A percentile compares a stretch with the other conserved stretches of the same genome.
phyloP scores from a whole-genome alignment of 2,888 invertebrate genomes.

The Stictocephala bisonia region DNA sequence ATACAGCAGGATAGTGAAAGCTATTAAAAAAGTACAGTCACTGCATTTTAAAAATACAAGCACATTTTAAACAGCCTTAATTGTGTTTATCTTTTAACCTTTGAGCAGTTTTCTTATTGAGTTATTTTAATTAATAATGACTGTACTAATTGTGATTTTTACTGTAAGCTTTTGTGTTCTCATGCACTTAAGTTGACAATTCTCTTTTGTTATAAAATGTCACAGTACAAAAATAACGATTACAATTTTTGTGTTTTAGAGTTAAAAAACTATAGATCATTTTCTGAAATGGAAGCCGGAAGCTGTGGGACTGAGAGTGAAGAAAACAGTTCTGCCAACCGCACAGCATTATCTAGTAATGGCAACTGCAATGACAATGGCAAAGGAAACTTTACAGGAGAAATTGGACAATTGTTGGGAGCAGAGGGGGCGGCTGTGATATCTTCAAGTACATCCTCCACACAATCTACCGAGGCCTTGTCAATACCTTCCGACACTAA shows the following conservation, averaged over 20 bases:
- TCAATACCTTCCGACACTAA: conserved; percentile 9
- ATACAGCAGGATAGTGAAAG: not conserved
- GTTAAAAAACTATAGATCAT: conserved; percentile 12
- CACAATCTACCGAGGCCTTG: conserved; percentile 5
- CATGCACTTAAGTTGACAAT: no score
- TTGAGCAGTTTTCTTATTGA: no score
- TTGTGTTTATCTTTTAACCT: no score
- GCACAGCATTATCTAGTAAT: conserved; percentile 15
- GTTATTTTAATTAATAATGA: no score
- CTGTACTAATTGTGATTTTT: not conserved
- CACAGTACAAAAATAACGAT: no score
- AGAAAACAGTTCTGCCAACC: not conserved
- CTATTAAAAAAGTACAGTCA: not conserved
- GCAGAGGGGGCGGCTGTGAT: not conserved
- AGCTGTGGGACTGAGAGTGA: conserved; percentile 11
- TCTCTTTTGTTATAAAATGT: no score
- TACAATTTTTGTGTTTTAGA: not conserved
- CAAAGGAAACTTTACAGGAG: not conserved
- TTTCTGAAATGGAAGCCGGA: conserved; percentile 6
- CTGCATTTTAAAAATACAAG: no score
- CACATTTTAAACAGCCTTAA: no score
- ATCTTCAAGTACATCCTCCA: not conserved
- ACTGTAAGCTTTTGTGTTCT: not conserved
- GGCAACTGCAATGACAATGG: conserved; percentile 15
- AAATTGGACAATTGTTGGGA: no score